These are phyloP conservation scores for Sinhomidia bicolor DNA, from an alignment of 2,888 invertebrate species.

Conservation along the genomic window DNA sequence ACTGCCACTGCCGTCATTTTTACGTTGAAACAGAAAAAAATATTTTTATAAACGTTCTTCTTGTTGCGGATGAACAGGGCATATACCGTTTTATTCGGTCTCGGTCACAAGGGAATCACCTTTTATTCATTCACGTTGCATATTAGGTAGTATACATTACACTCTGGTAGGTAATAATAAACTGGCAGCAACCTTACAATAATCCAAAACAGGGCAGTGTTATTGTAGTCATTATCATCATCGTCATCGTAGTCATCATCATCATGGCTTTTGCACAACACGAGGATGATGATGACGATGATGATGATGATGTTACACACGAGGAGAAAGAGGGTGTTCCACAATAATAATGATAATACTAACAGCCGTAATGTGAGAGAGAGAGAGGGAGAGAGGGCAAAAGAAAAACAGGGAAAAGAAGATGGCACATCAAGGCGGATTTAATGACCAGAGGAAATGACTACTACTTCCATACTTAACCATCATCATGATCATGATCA, in stretches of 20 bases:
- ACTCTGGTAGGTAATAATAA: no score
- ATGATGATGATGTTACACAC: neutral
- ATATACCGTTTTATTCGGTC: no score
- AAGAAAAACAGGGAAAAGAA: conserved; percentile 12
- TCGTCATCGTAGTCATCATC: no score
- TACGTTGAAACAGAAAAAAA: conserved; percentile 2
- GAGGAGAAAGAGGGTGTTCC: neutral
- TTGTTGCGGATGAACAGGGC: neutral
- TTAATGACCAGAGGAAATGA: conserved; percentile 54
- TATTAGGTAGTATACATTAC: no score
- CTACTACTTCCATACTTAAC: neutral
- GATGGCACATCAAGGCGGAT: conserved; percentile 49
- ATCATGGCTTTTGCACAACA: no score
- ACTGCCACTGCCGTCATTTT: conserved; percentile 3
- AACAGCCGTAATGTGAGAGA: conserved; percentile 39
- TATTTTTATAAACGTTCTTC: neutral
- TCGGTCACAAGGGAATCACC: conserved; percentile 20
- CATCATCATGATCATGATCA: no score
- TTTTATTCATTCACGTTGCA: no score
- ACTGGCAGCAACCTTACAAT: neutral
- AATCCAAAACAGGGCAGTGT: neutral
- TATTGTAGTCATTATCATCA: no score
- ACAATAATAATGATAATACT: conserved; percentile 9
- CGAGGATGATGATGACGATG: neutral
- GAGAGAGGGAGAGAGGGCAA: neutral